Evolutionary conservation across 2,797 vertebrate genomes (phyloP).

Genomic region (Chromobotia macracanthus): DNA sequence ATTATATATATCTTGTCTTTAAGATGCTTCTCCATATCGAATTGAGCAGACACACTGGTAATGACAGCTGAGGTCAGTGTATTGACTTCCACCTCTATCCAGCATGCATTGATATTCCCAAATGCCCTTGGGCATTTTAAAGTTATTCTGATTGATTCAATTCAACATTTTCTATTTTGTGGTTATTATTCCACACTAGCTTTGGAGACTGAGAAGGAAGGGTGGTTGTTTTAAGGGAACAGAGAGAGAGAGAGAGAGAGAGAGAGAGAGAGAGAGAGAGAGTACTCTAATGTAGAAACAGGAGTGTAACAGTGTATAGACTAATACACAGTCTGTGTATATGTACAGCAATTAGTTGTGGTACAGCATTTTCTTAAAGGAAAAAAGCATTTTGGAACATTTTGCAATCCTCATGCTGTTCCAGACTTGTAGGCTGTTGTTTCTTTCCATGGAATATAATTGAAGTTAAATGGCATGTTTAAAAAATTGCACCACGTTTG

Average conservation of each 20-base stretch:
- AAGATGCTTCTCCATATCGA: slow-evolving; percentile 59
- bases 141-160: slow-evolving; percentile 62
- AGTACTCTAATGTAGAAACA: not conserved
- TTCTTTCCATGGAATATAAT: not conserved
- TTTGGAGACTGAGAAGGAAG: not conserved
- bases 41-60: slow-evolving; percentile 65
- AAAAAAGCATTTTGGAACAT: not conserved
- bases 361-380: not conserved
- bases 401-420: not conserved
- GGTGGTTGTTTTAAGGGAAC: slow-evolving; percentile 1
- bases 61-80: slow-evolving; percentile 70
- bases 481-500: not conserved
- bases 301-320: not conserved
- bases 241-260: not conserved
- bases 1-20: slow-evolving; percentile 66
- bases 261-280: not conserved
- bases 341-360: too few relatives aligned
- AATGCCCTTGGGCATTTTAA: slow-evolving; percentile 54
- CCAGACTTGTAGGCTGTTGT: not conserved
- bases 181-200: slow-evolving; percentile 38
- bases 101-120: slow-evolving; percentile 69
- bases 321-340: not conserved
- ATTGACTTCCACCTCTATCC: slow-evolving; percentile 59
- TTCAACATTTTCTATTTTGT: slow-evolving; percentile 55
- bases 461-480: not conserved